Percentiles rank a stretch among this genome's conserved stretches.
Evolutionary conservation across 2,888 invertebrate genomes (phyloP).

Genomic region (Drosophila phalerata): DNA sequence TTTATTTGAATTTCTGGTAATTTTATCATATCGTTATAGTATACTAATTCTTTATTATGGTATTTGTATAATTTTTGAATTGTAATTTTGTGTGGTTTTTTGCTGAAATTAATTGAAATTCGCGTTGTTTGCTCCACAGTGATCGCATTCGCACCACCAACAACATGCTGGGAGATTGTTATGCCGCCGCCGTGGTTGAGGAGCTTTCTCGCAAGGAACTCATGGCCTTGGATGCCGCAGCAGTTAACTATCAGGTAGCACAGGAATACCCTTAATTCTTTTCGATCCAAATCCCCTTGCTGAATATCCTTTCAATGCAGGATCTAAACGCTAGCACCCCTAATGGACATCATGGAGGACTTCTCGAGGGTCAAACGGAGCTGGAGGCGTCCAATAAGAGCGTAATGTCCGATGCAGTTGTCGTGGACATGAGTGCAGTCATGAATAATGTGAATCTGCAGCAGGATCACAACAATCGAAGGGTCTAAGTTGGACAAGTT

Average conservation of each 20-base stretch:
- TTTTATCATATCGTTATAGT: too few species aligned
- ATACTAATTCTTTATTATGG: too few species aligned
- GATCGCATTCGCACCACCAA: constrained; percentile 95
- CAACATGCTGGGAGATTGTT: constrained; percentile 95
- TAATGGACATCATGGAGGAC: constrained; percentile 86
- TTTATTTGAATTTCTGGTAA: too few species aligned
- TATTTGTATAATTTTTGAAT: too few species aligned
- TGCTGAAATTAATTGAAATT: too few species aligned
- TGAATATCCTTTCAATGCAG: constrained; percentile 75
- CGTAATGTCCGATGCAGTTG: constrained; percentile 87
- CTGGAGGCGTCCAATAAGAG: constrained; percentile 85
- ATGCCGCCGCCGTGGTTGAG: constrained; percentile 94
- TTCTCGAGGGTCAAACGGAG: constrained; percentile 86
- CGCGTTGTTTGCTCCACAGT: constrained; percentile 85
- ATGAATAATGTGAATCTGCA: constrained; percentile 81
- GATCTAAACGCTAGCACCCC: constrained; percentile 85
- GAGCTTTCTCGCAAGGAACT: constrained; percentile 93
- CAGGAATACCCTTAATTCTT: too few species aligned
- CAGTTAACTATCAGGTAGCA: constrained; percentile 87
- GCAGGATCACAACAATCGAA: constrained; percentile 73
- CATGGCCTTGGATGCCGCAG: constrained; percentile 91
- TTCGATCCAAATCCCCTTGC: too few species aligned
- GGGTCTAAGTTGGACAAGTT: constrained; percentile 54
- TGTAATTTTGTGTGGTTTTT: too few species aligned
- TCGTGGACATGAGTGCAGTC: constrained; percentile 87